Evolutionary conservation across 2,888 invertebrate genomes (phyloP).

Genomic region (Branchellion lobata): DNA sequence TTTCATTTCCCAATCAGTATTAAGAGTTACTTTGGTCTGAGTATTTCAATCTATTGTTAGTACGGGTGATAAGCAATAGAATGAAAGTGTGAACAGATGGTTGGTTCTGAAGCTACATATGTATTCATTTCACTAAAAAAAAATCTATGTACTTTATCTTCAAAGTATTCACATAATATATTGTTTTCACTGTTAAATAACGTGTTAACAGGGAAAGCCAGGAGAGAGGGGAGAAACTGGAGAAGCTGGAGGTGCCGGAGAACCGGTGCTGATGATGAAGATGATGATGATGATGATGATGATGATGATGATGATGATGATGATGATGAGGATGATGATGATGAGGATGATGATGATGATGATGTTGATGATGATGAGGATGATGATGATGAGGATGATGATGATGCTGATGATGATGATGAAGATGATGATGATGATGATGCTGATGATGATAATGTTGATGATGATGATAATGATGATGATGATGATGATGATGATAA

Average conservation of each 20-base stretch:
- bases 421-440: slow-evolving; percentile 19
- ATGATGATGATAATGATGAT: slow-evolving; percentile 3
- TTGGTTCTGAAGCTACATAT: no score
- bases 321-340: slow-evolving; percentile 34
- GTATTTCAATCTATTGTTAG: no score
- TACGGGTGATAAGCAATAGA: no score
- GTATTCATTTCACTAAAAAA: no score
- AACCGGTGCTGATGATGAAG: slow-evolving; percentile 10
- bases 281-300: slow-evolving; percentile 32
- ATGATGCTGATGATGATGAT: slow-evolving; percentile 22
- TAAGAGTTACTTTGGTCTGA: no score
- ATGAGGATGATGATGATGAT: slow-evolving; percentile 33
- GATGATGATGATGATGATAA: slow-evolving; percentile 30
- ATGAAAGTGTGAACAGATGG: no score
- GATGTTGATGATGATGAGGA: slow-evolving; percentile 19
- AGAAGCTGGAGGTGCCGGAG: slow-evolving; percentile 42
- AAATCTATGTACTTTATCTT: no score
- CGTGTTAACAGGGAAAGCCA: slow-evolving; percentile 24
- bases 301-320: slow-evolving; percentile 34
- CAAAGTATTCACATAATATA: no score
- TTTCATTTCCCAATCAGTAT: no score
- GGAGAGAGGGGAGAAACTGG: slow-evolving; percentile 46
- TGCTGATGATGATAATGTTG: background rate
- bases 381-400: slow-evolving; percentile 26
- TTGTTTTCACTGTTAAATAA: background rate